phyloP scores from a whole-genome alignment of 2,888 invertebrate genomes.

The Tanytarsus gracilentus region DNA sequence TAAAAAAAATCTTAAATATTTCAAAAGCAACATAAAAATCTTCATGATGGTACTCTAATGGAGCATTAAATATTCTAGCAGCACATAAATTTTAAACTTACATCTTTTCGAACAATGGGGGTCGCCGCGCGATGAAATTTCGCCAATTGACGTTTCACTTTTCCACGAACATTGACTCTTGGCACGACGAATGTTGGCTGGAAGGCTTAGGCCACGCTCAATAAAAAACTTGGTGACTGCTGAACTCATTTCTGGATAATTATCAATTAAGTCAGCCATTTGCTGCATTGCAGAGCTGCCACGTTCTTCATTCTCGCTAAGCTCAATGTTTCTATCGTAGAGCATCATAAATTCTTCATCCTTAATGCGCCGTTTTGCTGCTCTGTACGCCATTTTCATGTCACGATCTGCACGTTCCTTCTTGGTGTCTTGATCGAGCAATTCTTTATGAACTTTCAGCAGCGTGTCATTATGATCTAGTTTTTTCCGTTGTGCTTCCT shows the following conservation, averaged over 20 bases:
- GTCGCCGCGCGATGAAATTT: not conserved
- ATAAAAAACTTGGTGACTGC: conserved; percentile 37
- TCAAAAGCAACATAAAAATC: no score
- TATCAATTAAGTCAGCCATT: conserved; percentile 46
- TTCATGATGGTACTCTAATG: no score
- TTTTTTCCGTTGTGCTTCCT: conserved; percentile 34
- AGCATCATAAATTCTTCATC: conserved; percentile 35
- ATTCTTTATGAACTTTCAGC: conserved; percentile 38
- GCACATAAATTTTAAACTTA: conserved; percentile 13
- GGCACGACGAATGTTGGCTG: conserved; percentile 34
- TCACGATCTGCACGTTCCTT: conserved; percentile 41
- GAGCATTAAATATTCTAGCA: no score
- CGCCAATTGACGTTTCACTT: conserved; percentile 32
- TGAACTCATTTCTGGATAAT: conserved; percentile 35
- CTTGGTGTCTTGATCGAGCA: conserved; percentile 39
- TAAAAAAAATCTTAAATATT: not conserved
- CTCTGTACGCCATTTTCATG: conserved; percentile 36
- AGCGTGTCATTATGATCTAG: conserved; percentile 37
- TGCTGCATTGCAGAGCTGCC: conserved; percentile 50
- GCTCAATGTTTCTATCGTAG: conserved; percentile 47
- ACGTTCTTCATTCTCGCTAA: conserved; percentile 51
- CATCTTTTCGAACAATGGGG: conserved; percentile 13
- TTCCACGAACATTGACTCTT: conserved; percentile 35
- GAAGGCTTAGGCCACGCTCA: conserved; percentile 39
- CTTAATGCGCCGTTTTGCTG: conserved; percentile 35